Conservation (phyloP, 2,113 vertebrate genomes). For the Rhynchomys soricoides region DNA sequence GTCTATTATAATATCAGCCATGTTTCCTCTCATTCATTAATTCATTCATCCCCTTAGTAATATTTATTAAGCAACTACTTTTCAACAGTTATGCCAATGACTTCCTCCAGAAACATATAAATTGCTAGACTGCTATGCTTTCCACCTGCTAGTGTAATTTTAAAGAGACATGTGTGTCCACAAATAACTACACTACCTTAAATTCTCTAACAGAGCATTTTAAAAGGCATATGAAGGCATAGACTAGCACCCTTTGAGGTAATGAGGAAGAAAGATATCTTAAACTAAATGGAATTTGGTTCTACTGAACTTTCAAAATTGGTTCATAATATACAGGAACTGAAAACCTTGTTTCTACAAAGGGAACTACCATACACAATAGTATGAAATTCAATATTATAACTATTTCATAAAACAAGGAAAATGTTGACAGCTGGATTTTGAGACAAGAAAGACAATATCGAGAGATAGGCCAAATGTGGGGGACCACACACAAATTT, state of each 20-base stretch:
- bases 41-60: neutral
- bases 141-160: neutral
- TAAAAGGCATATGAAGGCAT: neutral
- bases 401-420: neutral
- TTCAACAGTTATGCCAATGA: neutral
- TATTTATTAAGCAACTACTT: neutral
- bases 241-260: neutral
- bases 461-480: neutral
- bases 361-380: neutral
- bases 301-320: neutral
- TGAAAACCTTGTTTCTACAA: neutral
- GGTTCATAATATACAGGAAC: neutral
- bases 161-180: neutral
- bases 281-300: neutral
- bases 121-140: neutral
- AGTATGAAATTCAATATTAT: neutral
- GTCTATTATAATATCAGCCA: neutral
- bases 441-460: neutral
- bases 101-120: neutral
- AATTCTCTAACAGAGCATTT: neutral
- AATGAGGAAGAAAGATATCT: neutral
- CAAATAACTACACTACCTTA: neutral
- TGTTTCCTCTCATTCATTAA: neutral
- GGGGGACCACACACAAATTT: neutral
- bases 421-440: neutral